Evolutionary conservation across 2,113 vertebrate species (phyloP).

Genomic region (Hypomesus transpacificus): DNA sequence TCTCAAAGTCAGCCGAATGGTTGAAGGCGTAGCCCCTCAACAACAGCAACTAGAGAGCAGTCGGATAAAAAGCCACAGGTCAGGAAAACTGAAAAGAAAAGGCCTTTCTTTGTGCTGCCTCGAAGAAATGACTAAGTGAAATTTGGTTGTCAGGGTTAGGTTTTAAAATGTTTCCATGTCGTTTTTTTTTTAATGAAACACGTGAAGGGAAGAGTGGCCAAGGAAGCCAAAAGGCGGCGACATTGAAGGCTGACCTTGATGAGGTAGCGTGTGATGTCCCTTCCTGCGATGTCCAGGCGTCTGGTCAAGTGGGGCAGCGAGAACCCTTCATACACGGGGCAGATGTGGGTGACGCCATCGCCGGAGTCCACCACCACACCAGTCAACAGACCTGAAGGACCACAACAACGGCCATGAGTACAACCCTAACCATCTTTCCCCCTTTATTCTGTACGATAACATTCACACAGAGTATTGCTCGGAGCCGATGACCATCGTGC

Average conservation of each 20-base stretch:
- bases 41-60: slow-evolving; percentile 71
- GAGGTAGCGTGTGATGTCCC: slow-evolving; percentile 89
- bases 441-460: too few relatives aligned
- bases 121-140: too few relatives aligned
- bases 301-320: slow-evolving; percentile 88
- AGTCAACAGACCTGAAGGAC: slow-evolving; percentile 76
- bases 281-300: slow-evolving; percentile 85
- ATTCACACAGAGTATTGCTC: too few relatives aligned
- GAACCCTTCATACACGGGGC: slow-evolving; percentile 89
- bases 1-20: slow-evolving; percentile 89
- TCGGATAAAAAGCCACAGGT: background rate
- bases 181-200: too few relatives aligned
- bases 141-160: too few relatives aligned
- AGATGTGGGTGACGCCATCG: slow-evolving; percentile 88
- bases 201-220: too few relatives aligned
- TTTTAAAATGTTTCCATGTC: too few relatives aligned
- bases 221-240: too few relatives aligned
- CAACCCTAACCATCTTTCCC: too few relatives aligned
- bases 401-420: too few relatives aligned
- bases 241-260: slow-evolving; percentile 75
- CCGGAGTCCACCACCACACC: slow-evolving; percentile 90
- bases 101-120: too few relatives aligned
- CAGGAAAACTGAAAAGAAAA: background rate
- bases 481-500: too few relatives aligned
- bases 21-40: slow-evolving; percentile 88